Evolutionary conservation across 2,113 vertebrate species (phyloP), one percentile per base, ranked within the genome.

Genomic region (Notothenia rossii): DNA sequence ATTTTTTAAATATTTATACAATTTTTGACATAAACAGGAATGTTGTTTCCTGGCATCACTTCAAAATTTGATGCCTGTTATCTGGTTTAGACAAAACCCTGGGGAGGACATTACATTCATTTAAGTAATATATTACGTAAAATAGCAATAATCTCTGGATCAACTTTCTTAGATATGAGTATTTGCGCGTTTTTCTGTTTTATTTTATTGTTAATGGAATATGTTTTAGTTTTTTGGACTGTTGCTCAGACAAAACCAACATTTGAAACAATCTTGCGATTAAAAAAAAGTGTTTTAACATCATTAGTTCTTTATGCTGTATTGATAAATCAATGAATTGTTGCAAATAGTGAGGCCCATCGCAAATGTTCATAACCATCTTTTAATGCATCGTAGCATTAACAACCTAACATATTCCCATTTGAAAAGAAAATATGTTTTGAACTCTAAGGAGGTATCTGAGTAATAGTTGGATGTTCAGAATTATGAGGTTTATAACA

Each of bases 51-150:
- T 29, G 25, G 25, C 25, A 29, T 29, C 25, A 29, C 25, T 29
- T 29, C 3, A 29, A 29, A 3, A 29, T 29, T 2, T 29, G 25
- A 29, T 29, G 25, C 25, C 25, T 3, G 29, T 29, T 4, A 29
- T 29, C 29, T 29, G 29, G 29, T 4, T 4, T 4, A 29, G 3
- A 29, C 29, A 29, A 29, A 4, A 29, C 29, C 29, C 29, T 29
- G 29, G 46, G 36, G 18, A 43, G 40, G 58, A 74, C 18, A 50
- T 49, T 15, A 60, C 68, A 4, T 50, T 22, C 25, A 17, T 51
- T 62, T 48, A 56, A 60, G 40, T 43, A 12, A 49, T 70, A 75
- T 17, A 45, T 72, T 20, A 62, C 18, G 59, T 40, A 33, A 70
- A 48, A 74, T 29, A n/a, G 3, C 25, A 60, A 61, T 17, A 43